These are phyloP conservation scores for Drosophila fuyamai DNA, from an alignment of 1,140 invertebrate genomes.

Conservation along the genomic window DNA sequence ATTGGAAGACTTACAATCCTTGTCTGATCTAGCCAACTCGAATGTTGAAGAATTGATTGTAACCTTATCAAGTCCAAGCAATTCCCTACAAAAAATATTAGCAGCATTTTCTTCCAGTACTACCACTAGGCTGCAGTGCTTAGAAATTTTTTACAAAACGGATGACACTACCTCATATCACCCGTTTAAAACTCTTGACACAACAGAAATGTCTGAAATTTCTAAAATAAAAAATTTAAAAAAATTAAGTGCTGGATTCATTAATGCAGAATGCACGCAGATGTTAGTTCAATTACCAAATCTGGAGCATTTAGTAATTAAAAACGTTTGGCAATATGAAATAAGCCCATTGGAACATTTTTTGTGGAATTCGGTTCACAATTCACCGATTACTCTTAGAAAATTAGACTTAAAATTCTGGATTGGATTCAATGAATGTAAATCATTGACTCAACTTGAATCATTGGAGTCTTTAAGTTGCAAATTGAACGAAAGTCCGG, in stretches of 20 bases:
- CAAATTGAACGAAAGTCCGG: rapidly evolving
- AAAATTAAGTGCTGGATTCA: not conserved
- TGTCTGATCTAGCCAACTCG: not conserved
- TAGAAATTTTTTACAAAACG: not conserved
- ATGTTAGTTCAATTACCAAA: not conserved
- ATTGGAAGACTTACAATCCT: not conserved
- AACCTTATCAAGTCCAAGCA: not conserved
- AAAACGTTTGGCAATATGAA: too few species aligned
- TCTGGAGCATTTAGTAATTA: not conserved
- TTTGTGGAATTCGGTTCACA: not conserved
- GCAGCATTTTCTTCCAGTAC: not conserved
- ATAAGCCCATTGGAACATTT: not conserved
- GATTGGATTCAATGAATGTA: not conserved
- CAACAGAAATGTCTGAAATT: not conserved
- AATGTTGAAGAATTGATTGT: not conserved
- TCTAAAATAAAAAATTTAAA: not conserved
- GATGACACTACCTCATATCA: too few species aligned
- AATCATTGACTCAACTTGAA: not conserved
- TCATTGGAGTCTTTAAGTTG: not conserved
- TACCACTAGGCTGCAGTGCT: not conserved
- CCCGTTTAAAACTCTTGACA: too few species aligned
- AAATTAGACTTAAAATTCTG: not conserved
- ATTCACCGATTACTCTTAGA: not conserved
- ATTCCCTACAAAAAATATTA: not conserved
- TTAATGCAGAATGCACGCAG: too few species aligned